A percentile compares a stretch with the other conserved stretches of the same genome.
These are phyloP conservation scores for Zoroaster sp. DNA, from an alignment of 53 echinoderm and acorn worm genomes.

Conservation along the genomic window DNA sequence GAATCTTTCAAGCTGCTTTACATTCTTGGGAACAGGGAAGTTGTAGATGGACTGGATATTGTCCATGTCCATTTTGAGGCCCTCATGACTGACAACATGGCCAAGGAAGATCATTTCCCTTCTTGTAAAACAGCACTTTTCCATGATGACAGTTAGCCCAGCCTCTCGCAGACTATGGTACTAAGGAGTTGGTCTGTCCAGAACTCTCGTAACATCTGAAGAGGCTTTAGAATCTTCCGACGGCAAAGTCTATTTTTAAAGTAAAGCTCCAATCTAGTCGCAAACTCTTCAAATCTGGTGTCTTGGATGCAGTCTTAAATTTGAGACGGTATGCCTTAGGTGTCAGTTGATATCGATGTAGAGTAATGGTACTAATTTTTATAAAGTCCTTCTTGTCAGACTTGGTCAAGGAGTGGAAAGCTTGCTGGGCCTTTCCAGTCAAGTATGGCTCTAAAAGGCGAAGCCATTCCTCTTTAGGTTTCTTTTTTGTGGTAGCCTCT, in stretches of 20 bases:
- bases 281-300: not conserved
- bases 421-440: not conserved
- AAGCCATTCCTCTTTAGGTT: not conserved
- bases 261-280: not conserved
- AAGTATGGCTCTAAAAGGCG: not conserved
- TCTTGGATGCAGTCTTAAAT: slow-evolving; percentile 8
- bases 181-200: slow-evolving; percentile 1
- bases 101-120: slow-evolving; percentile 1
- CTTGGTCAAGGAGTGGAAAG: not conserved
- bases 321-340: slow-evolving; percentile 16
- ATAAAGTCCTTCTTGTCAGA: slow-evolving; percentile 10
- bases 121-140: slow-evolving; percentile 4
- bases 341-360: slow-evolving; percentile 5
- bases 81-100: not conserved
- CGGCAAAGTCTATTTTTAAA: not conserved
- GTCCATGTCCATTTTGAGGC: slow-evolving; percentile 5
- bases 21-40: too few relatives aligned
- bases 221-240: not conserved
- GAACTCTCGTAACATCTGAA: not conserved
- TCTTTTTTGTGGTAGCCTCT: not conserved
- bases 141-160: not conserved
- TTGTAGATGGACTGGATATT: too few relatives aligned
- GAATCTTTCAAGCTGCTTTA: slow-evolving; percentile 17
- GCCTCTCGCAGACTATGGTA: not conserved
- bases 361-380: too few relatives aligned